Conservation (phyloP, 2,888 invertebrate genomes). For the Philonicus albiceps region DNA sequence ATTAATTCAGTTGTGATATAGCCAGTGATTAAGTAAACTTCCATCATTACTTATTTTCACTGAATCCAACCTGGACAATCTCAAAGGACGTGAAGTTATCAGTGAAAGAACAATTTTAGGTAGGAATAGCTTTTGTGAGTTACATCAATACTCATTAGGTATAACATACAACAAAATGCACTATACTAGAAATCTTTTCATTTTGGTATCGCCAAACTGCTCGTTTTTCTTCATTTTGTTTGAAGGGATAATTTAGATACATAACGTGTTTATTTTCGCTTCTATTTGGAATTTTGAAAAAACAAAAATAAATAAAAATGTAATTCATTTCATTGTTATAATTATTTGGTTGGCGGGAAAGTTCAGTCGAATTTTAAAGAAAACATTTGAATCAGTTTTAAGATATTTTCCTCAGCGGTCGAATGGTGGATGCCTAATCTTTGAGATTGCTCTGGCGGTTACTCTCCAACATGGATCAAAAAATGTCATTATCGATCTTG, state of each 20-base stretch:
- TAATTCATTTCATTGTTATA: too few relatives aligned
- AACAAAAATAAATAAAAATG: too few relatives aligned
- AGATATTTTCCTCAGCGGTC: too few relatives aligned
- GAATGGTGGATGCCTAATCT: too few relatives aligned
- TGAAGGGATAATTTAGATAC: background rate
- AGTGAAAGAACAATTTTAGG: background rate
- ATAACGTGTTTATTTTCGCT: background rate
- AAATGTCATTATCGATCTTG: too few relatives aligned
- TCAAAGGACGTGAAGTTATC: background rate
- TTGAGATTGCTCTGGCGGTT: too few relatives aligned
- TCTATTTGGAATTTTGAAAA: background rate
- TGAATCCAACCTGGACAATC: background rate
- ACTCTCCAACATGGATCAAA: too few relatives aligned
- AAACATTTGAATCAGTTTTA: too few relatives aligned
- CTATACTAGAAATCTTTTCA: background rate
- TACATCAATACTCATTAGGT: background rate
- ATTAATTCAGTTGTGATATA: slow-evolving; percentile 26
- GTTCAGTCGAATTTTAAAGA: too few relatives aligned
- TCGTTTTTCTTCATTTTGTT: background rate
- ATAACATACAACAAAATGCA: background rate
- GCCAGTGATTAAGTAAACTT: slow-evolving; percentile 18
- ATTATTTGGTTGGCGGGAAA: too few relatives aligned
- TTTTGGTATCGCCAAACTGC: background rate
- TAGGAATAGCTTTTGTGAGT: background rate
- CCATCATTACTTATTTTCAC: background rate